phyloP scores from a whole-genome alignment of 37 sponge, comb jelly and placozoan genomes.

The Tethya wilhelma region DNA sequence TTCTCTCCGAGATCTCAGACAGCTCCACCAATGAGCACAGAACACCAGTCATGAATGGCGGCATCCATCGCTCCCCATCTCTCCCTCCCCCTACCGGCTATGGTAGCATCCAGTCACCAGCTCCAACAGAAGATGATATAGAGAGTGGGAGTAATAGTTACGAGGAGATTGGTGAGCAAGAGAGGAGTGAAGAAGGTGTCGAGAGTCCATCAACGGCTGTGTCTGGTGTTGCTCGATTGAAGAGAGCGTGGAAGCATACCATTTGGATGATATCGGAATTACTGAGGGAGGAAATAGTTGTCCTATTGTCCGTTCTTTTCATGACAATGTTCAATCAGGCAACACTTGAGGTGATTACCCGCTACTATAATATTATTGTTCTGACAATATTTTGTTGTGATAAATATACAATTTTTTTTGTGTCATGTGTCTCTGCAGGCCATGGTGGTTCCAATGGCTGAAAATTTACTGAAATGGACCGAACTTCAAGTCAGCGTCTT shows the following conservation, averaged over 20 bases:
- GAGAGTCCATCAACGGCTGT: too few relatives aligned
- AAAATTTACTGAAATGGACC: conserved; percentile 63
- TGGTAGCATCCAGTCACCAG: too few relatives aligned
- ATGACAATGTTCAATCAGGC: conserved; percentile 82
- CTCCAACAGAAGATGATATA: neutral
- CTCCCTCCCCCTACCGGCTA: too few relatives aligned
- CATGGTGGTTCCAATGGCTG: conserved; percentile 77
- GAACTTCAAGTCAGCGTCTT: conserved; percentile 74
- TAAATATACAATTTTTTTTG: neutral
- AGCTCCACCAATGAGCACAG: too few relatives aligned
- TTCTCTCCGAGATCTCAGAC: too few relatives aligned
- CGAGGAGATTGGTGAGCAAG: neutral
- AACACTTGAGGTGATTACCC: conserved; percentile 45
- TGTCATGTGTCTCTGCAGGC: conserved; percentile 40
- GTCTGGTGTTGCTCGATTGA: neutral
- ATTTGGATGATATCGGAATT: conserved; percentile 26
- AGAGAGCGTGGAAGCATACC: neutral
- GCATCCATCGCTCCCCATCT: too few relatives aligned
- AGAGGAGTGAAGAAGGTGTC: neutral
- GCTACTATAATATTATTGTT: neutral
- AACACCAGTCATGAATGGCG: too few relatives aligned
- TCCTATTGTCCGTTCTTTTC: conserved; percentile 68
- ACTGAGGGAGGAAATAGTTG: conserved; percentile 73
- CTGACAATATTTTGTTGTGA: neutral
- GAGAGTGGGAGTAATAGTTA: neutral